Conservation (phyloP, 2,888 invertebrate species). For the Notodonta dromedarius region DNA sequence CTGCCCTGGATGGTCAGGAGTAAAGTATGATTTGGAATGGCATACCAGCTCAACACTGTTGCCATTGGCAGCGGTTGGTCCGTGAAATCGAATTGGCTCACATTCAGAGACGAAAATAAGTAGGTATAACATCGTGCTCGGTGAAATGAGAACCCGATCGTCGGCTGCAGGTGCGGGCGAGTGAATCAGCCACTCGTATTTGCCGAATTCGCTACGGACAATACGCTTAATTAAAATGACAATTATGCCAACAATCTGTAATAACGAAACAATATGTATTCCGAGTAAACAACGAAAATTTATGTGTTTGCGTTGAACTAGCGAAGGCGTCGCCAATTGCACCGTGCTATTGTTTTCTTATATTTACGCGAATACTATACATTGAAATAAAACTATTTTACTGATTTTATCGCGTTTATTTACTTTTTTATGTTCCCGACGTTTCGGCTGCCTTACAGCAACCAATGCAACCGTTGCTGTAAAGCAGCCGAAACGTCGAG, state of each 20-base stretch:
- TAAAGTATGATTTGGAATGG: conserved; percentile 53
- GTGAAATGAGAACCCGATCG: conserved; percentile 55
- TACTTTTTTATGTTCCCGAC: no score
- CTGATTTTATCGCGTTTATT: no score
- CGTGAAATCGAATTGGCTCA: conserved; percentile 81
- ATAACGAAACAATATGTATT: conserved; percentile 11
- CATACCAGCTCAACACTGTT: conserved; percentile 49
- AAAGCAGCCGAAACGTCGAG: no score
- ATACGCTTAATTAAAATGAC: conserved; percentile 25
- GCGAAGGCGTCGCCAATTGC: neutral
- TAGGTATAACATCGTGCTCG: conserved; percentile 58
- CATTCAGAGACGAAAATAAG: conserved; percentile 79
- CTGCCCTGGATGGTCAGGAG: conserved; percentile 15
- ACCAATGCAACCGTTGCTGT: no score
- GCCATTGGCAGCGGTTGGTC: conserved; percentile 67
- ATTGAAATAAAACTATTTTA: no score
- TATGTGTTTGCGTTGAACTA: neutral
- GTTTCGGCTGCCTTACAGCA: no score
- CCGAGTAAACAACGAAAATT: conserved; percentile 8
- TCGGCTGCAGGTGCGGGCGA: conserved; percentile 50
- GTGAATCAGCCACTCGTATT: conserved; percentile 48
- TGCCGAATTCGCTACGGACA: conserved; percentile 19
- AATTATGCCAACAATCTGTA: conserved; percentile 12
- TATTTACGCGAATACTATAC: no score
- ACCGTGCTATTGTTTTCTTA: no score